phyloP scores from a whole-genome alignment of 2,888 invertebrate species.

The Lithophane socia region DNA sequence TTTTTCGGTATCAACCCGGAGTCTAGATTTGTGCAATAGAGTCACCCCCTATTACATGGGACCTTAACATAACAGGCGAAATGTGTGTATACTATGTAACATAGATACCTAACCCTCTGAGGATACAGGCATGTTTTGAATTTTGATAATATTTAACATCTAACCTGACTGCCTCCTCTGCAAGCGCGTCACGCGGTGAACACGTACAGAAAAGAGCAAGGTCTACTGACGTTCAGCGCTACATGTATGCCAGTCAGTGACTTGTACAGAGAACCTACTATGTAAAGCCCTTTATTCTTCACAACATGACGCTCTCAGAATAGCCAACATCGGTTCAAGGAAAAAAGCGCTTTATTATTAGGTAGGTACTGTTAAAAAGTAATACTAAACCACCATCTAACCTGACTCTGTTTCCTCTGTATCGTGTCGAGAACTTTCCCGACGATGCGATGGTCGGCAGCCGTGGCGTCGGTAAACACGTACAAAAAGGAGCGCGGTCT shows the following conservation, averaged over 20 bases:
- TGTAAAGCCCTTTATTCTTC: background rate
- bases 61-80: background rate
- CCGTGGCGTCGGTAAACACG: constrained; percentile 94
- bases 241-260: background rate
- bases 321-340: background rate
- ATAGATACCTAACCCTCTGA: background rate
- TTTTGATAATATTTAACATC: background rate
- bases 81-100: background rate
- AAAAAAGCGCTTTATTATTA: background rate
- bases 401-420: constrained; percentile 93
- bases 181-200: constrained; percentile 68
- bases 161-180: constrained; percentile 88
- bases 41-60: too few species aligned
- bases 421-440: constrained; percentile 92
- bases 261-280: too few species aligned
- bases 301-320: background rate
- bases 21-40: background rate
- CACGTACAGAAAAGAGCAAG: background rate
- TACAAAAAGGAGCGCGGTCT: constrained; percentile 93
- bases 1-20: background rate
- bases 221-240: background rate
- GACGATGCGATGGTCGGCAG: constrained; percentile 92
- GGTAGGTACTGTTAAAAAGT: background rate
- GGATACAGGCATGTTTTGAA: background rate
- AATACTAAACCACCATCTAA: constrained; percentile 68